A percentile compares a stretch with the other conserved stretches of the same genome.
These are phyloP conservation scores for Salmo trutta DNA, from an alignment of 2,797 vertebrate genomes.

Conservation along the genomic window DNA sequence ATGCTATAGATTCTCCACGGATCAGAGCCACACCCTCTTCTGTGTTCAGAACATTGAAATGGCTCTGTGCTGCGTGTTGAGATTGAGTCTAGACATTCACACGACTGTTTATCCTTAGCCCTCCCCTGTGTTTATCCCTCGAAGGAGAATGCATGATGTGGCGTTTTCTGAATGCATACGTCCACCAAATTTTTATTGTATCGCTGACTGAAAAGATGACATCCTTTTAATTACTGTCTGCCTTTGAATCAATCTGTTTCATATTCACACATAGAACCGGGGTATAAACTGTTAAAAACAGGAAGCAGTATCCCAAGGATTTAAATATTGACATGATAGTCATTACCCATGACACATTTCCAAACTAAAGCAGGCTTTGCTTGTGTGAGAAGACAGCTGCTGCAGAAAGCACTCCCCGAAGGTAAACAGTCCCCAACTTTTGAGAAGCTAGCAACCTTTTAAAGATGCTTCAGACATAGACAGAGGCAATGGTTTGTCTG, in stretches of 20 bases:
- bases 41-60: conserved; percentile 26
- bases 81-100: conserved; percentile 28
- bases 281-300: conserved; percentile 35
- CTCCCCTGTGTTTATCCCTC: conserved; percentile 36
- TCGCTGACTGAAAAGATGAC: conserved; percentile 29
- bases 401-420: conserved; percentile 32
- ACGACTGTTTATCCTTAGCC: conserved; percentile 46
- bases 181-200: conserved; percentile 49
- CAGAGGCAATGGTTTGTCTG: conserved; percentile 26
- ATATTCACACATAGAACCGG: conserved; percentile 41
- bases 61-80: conserved; percentile 12
- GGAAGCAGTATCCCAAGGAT: conserved; percentile 35
- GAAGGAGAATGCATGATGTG: conserved; percentile 36
- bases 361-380: conserved; percentile 46
- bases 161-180: conserved; percentile 33
- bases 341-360: conserved; percentile 48
- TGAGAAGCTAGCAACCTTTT: conserved; percentile 6
- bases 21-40: conserved; percentile 9
- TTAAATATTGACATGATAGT: conserved; percentile 47
- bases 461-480: conserved; percentile 27
- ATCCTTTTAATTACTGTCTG: conserved; percentile 39
- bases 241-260: conserved; percentile 61
- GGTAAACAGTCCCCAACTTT: conserved; percentile 20
- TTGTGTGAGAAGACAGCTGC: conserved; percentile 36
- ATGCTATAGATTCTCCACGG: conserved; percentile 17